These are phyloP conservation scores for Philereme transversata DNA, from an alignment of 2,888 invertebrate genomes.

Conservation along the genomic window DNA sequence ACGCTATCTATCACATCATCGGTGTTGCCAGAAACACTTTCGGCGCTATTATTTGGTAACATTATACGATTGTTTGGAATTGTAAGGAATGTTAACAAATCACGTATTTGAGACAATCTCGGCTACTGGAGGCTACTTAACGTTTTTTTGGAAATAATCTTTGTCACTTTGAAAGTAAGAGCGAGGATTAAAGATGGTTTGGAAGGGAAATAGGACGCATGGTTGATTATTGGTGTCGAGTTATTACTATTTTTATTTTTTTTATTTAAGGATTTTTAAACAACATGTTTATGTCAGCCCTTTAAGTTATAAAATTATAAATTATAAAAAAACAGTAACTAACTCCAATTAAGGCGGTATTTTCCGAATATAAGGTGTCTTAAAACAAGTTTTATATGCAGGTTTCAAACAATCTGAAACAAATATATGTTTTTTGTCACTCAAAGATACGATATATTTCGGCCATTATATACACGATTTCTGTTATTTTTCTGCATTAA, in stretches of 20 bases:
- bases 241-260: not conserved
- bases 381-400: too few relatives aligned
- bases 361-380: too few relatives aligned
- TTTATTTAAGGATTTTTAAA: too few relatives aligned
- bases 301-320: too few relatives aligned
- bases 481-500: too few relatives aligned
- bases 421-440: too few relatives aligned
- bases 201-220: slow-evolving; percentile 24
- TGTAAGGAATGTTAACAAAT: slow-evolving; percentile 33
- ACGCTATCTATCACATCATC: slow-evolving; percentile 46
- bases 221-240: slow-evolving; percentile 23
- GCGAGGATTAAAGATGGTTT: slow-evolving; percentile 15
- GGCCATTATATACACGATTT: too few relatives aligned
- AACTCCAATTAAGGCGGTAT: too few relatives aligned
- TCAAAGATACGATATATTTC: too few relatives aligned
- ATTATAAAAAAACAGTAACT: too few relatives aligned
- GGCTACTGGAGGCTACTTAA: slow-evolving; percentile 31
- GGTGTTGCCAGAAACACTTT: slow-evolving; percentile 65
- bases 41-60: slow-evolving; percentile 62
- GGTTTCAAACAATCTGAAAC: too few relatives aligned
- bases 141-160: slow-evolving; percentile 38
- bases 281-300: too few relatives aligned
- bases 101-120: slow-evolving; percentile 34
- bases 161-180: slow-evolving; percentile 29
- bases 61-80: slow-evolving; percentile 52